These are phyloP conservation scores for Apostichopus californicus DNA, from an alignment of 35 echinoderm and acorn worm genomes.

Conservation along the genomic window DNA sequence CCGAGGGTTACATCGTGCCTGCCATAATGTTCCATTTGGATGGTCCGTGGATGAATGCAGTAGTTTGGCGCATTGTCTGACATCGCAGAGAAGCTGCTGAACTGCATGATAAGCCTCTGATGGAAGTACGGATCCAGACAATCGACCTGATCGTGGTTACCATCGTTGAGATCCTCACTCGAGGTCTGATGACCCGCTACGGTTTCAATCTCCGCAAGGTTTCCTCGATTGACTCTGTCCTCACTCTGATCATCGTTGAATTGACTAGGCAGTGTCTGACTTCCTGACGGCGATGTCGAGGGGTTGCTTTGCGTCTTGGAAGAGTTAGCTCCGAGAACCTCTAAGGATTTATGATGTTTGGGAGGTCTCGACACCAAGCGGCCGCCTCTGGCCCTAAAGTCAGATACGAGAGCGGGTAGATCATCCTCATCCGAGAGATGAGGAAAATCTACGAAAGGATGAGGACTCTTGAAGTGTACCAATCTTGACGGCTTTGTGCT, in stretches of 20 bases:
- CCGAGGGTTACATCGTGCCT: conserved; percentile 90
- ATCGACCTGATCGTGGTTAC: conserved; percentile 31
- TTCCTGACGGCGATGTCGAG: neutral
- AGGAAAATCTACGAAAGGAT: conserved; percentile 75
- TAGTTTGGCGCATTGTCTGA: conserved; percentile 80
- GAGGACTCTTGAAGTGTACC: conserved; percentile 45
- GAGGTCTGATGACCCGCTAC: neutral
- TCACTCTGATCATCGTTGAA: neutral
- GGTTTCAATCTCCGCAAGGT: neutral
- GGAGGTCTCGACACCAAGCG: conserved; percentile 50
- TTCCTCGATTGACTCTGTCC: neutral
- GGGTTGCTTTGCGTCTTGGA: neutral
- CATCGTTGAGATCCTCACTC: neutral
- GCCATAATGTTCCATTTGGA: conserved; percentile 91
- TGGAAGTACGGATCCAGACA: conserved; percentile 85
- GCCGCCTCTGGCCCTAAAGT: conserved; percentile 85
- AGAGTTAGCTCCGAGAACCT: neutral
- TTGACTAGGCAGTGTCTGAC: neutral
- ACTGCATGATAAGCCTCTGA: conserved; percentile 78
- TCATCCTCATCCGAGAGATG: conserved; percentile 53
- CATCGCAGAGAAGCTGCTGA: conserved; percentile 81
- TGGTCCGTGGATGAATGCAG: conserved; percentile 83
- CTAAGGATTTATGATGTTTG: neutral
- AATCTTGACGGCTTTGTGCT: conserved; percentile 65
- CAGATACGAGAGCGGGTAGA: conserved; percentile 66